Percentiles rank a stretch among this genome's conserved stretches.
Evolutionary conservation across 2,113 vertebrate genomes (phyloP).

Genomic region (Melanerpes aurifrons): DNA sequence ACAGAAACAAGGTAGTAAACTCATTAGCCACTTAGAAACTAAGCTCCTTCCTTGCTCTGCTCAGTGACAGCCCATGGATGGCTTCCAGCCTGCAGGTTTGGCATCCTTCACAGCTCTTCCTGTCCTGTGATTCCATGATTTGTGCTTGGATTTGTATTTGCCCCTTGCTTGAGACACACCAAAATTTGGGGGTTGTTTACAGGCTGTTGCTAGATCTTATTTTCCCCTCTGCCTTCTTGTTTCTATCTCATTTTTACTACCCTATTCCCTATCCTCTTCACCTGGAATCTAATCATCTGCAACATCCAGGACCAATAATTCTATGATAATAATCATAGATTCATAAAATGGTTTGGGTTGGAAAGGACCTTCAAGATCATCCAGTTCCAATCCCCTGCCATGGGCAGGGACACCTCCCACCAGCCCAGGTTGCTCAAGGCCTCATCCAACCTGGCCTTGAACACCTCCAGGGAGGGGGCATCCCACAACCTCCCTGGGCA

Average conservation of each 20-base stretch:
- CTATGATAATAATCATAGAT: too few relatives aligned
- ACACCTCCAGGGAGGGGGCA: too few relatives aligned
- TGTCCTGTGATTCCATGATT: too few relatives aligned
- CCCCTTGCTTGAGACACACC: not conserved
- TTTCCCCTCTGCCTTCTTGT: not conserved
- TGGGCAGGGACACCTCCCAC: too few relatives aligned
- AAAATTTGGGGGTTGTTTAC: not conserved
- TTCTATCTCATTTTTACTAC: not conserved
- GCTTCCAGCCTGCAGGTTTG: not conserved
- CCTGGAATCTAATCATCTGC: too few relatives aligned
- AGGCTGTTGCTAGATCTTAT: not conserved
- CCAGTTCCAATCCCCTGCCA: too few relatives aligned
- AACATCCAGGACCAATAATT: not conserved
- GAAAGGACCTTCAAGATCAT: too few relatives aligned
- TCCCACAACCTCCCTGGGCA: too few relatives aligned
- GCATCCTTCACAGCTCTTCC: not conserved
- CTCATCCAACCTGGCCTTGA: too few relatives aligned
- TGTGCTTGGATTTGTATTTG: not conserved
- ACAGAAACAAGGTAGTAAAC: conserved; percentile 29
- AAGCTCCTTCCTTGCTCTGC: not conserved
- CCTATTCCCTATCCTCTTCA: not conserved
- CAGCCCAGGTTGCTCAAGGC: too few relatives aligned
- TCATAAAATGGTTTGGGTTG: too few relatives aligned
- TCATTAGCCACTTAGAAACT: conserved; percentile 26
- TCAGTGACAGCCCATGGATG: not conserved